phyloP scores from a whole-genome alignment of 2,888 invertebrate genomes.

The Sminthurides aquaticus region DNA sequence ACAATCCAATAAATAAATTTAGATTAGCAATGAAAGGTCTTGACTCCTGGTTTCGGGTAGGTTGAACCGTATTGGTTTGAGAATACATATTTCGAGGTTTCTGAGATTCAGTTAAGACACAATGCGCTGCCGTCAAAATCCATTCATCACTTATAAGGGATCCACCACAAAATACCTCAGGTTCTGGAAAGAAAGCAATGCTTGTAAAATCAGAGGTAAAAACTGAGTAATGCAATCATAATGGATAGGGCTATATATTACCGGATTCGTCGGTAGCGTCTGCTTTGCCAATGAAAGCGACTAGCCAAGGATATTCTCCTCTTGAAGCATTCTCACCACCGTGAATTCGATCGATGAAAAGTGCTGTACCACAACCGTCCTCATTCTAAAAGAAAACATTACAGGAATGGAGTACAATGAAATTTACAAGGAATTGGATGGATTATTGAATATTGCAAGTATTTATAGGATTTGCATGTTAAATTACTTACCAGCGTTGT shows the following conservation, averaged over 20 bases:
- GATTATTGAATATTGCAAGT: too few species aligned
- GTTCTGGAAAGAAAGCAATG: too few species aligned
- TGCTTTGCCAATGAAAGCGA: constrained; percentile 9
- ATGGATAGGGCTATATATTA: too few species aligned
- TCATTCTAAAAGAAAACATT: constrained; percentile 7
- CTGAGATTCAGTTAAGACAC: constrained; percentile 14
- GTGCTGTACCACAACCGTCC: constrained; percentile 17
- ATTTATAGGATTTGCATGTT: too few species aligned
- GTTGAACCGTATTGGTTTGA: too few species aligned
- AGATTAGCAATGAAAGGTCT: not conserved
- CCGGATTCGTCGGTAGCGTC: too few species aligned
- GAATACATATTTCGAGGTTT: not conserved
- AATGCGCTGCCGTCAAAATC: constrained; percentile 26
- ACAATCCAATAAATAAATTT: not conserved
- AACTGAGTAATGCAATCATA: too few species aligned
- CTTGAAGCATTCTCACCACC: constrained; percentile 16
- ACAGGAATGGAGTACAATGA: not conserved
- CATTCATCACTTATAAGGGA: constrained; percentile 20
- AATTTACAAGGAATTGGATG: too few species aligned
- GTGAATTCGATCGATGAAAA: constrained; percentile 18
- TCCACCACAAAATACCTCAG: constrained; percentile 22
- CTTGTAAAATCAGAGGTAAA: too few species aligned
- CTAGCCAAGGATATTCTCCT: constrained; percentile 26
- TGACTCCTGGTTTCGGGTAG: not conserved
- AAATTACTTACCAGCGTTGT: not conserved